These are phyloP conservation scores for Volucella inflata DNA, from an alignment of 2,888 invertebrate genomes.

Conservation along the genomic window DNA sequence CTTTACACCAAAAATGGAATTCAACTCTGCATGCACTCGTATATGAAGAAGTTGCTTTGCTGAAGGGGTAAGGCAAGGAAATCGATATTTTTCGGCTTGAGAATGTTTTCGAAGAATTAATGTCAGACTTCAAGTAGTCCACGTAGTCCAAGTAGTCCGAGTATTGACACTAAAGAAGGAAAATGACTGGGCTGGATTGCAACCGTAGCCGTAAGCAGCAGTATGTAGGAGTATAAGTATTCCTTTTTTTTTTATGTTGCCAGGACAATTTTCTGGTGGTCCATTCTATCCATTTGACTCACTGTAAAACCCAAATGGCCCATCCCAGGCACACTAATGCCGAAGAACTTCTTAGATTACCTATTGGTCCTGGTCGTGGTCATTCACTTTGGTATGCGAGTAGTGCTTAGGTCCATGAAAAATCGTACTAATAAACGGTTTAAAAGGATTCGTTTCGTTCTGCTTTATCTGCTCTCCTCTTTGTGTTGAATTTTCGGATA, in stretches of 20 bases:
- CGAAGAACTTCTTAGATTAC: slow-evolving; percentile 63
- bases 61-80: slow-evolving; percentile 37
- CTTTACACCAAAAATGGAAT: background rate
- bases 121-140: slow-evolving; percentile 27
- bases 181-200: slow-evolving; percentile 58
- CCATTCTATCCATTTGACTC: slow-evolving; percentile 42
- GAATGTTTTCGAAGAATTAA: slow-evolving; percentile 62
- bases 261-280: slow-evolving; percentile 64
- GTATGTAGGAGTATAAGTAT: background rate
- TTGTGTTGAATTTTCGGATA: slow-evolving; percentile 39
- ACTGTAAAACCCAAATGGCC: slow-evolving; percentile 41
- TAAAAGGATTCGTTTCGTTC: slow-evolving; percentile 49
- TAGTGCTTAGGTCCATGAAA: slow-evolving; percentile 52
- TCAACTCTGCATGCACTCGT: slow-evolving; percentile 20
- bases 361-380: slow-evolving; percentile 33
- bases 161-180: slow-evolving; percentile 3
- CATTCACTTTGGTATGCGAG: slow-evolving; percentile 55
- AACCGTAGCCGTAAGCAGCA: slow-evolving; percentile 45
- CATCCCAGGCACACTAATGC: slow-evolving; percentile 40
- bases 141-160: slow-evolving; percentile 4
- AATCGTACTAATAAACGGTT: slow-evolving; percentile 67
- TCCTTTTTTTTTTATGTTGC: slow-evolving; percentile 40
- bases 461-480: slow-evolving; percentile 28
- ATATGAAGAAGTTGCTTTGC: slow-evolving; percentile 30
- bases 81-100: slow-evolving; percentile 65